Base-by-base conservation (phyloP, 2,797 vertebrate species). In the Danio tinwini region DNA sequence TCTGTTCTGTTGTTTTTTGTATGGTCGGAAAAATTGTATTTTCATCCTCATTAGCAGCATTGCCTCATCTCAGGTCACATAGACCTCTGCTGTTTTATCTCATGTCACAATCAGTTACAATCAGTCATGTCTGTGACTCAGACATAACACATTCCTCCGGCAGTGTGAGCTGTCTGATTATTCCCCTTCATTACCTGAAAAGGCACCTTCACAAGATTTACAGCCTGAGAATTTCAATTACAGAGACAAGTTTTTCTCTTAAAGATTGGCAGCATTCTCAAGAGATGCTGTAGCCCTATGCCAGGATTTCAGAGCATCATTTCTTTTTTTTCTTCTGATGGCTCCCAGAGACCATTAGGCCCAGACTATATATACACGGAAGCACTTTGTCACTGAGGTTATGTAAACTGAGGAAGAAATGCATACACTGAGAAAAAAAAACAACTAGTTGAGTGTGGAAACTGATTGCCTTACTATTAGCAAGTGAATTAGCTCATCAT, bases 181-280 rank as follows among this genome's bases (percentile, higher is more conserved):
- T 53, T 75, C 12, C 59, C 39, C 49, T 64, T 75, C 37, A 52
- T n/a, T 44, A 64, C 39, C 37, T 44, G 49, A 47, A 56, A 55
- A 67, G 14, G 21, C 59, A 64, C 73, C 73, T 63, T 63, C 29
- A 63, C 37, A 21, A 53, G 47, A 75, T 76, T 76, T 67, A 67
- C 14, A 37, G 14, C 13, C 63, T 56, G 40, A 76, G 62, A 67
- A 17, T 76, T 58, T 5, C 13, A 63, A 42, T 53, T 47, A 75
- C 9, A 29, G 19, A 58, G 63, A 47, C 21, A 47, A 17, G 50
- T 65, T 65, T 39, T 76, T 45, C 19, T 67, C 62, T 47, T 56
- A n/a, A 47, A 45, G 52, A 58, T 56, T 44, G 53, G 39, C 17
- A 56, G 52, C 5, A 7, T 45, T 42, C 52, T 72, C 69, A 67